These are phyloP conservation scores for Zelostemma sp. DNA, from an alignment of 1,140 invertebrate genomes.

Conservation along the genomic window DNA sequence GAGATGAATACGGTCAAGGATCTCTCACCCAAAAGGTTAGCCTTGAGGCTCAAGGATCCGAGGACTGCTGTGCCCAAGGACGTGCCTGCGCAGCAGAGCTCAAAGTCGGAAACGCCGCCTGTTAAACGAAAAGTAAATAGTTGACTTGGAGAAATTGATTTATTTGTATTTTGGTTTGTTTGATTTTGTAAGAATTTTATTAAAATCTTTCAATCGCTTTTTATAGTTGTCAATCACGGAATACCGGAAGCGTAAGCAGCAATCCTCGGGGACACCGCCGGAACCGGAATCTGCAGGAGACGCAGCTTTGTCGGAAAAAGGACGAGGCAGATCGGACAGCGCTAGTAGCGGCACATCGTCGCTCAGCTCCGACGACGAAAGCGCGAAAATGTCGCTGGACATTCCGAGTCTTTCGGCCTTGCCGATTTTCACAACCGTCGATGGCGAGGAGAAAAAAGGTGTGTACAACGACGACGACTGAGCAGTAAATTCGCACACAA, in stretches of 20 bases:
- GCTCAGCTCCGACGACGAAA: slow-evolving; percentile 71
- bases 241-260: slow-evolving; percentile 77
- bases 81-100: slow-evolving; percentile 47
- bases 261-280: slow-evolving; percentile 61
- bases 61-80: slow-evolving; percentile 64
- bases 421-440: slow-evolving; percentile 58
- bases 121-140: slow-evolving; percentile 72
- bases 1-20: slow-evolving; percentile 56
- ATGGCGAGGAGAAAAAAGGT: slow-evolving; percentile 68
- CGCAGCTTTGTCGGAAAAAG: slow-evolving; percentile 58
- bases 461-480: slow-evolving; percentile 14
- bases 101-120: slow-evolving; percentile 54
- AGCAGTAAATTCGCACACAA: too few species aligned
- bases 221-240: slow-evolving; percentile 79
- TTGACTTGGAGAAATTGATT: too few species aligned
- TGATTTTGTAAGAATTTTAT: too few species aligned
- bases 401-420: slow-evolving; percentile 59
- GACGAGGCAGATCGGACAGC: slow-evolving; percentile 68
- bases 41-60: slow-evolving; percentile 62
- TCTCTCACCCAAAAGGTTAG: slow-evolving; percentile 16
- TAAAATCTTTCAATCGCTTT: slow-evolving; percentile 4
- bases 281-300: slow-evolving; percentile 62
- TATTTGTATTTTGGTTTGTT: too few species aligned
- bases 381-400: slow-evolving; percentile 53
- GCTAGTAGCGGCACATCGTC: slow-evolving; percentile 71